Evolutionary conservation across 2,888 invertebrate species (phyloP), one percentile per base, ranked within the genome.

Genomic region (Phalangium opilio): DNA sequence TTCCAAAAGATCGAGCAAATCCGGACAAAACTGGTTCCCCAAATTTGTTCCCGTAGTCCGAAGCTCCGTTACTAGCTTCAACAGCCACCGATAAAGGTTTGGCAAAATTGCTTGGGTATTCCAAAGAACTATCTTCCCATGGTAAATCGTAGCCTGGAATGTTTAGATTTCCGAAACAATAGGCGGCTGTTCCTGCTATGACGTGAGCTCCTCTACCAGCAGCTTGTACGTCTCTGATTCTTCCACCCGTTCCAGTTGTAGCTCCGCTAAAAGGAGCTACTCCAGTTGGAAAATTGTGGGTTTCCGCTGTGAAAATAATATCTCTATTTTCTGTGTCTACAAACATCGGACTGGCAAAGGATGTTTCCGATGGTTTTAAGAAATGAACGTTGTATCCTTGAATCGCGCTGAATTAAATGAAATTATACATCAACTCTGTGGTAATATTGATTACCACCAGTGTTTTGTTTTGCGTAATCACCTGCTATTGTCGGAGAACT

Each of bases 1-100:
- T 68, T 1, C 95, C 95, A 64, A 86, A 96, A 0, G 91, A 83
- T 46, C 93, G 76, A 0, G 83, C 81, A 65, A 95, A 96, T 5
- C 96, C 96, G 60, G 75, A 69, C 53, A 96, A 76, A 1, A 96
- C 75, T 0, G 96, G 96, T 65, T 98, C 96, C 0, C 95, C 96
- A 69, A 96, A 98, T 70, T 98, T 96, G 67, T 98, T 98, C 7
- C 96, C 96, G 66, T 96, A 98, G 66, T 98, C 96, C 0, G 93
- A 93, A 3, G 95, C 96, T 2, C 96, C 96, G 64, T 96, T 89
- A 64, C 90, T 91, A 1, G 95, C 96, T 67, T 95, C 90, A 21
- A 98, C 79, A 17, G 89, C 77, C 40, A 96, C 80, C 64, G 90
- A 82, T 12, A 87, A 67, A 0, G 96, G 90, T 1, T 76, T 73